Base-by-base conservation (phyloP, 2,113 vertebrate species). In the Beaufortia kweichowensis region DNA sequence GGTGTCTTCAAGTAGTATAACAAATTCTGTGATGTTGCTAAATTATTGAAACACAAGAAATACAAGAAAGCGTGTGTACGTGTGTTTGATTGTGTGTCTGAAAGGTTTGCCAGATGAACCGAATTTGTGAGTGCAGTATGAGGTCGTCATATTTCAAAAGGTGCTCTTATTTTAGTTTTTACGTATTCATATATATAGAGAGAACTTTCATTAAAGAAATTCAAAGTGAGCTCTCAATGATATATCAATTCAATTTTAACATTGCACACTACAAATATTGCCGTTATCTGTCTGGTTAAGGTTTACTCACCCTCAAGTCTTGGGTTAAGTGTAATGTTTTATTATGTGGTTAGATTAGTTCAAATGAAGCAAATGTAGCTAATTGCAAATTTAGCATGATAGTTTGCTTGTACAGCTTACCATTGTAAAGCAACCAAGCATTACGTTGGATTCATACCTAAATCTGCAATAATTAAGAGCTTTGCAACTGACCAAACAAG, bases 91-190 rank as follows among this genome's bases (percentile, higher is more conserved):
- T 61, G 68, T 79, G 75, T 80, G 77, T 77, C 68, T 55, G 69
- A 71, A 24, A 28, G 43, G 35, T 73, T 73, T 82, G 65, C 64
- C 81, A 78, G 79, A 55, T 59, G 21, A 72, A 72, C 3, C 55
- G 24, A 19, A 35, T 68, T 23, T 46, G 26, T 59, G 28, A 77
- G 26, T 74, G 26, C 60, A 60, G 41, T 41, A 68, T 62, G n/a
- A 6, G 39, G 29, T 66, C 55, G 14, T 68, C 35, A 62, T 56
- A 53, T 74, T 76, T 79, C 81, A 77, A 63, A 87, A 85, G 89
- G 88, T 89, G 90, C 89, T 90, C 82, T 88, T 80, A 83, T 84
- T 81, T 86, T 77, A 84, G 77, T 84, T 84, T n/a, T 85, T 86
- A 80, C 84, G 83, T 46, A 69, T 79, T 73, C 63, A 57, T 56